phyloP scores from a whole-genome alignment of 2,113 vertebrate genomes.

The Balaeniceps rex region DNA sequence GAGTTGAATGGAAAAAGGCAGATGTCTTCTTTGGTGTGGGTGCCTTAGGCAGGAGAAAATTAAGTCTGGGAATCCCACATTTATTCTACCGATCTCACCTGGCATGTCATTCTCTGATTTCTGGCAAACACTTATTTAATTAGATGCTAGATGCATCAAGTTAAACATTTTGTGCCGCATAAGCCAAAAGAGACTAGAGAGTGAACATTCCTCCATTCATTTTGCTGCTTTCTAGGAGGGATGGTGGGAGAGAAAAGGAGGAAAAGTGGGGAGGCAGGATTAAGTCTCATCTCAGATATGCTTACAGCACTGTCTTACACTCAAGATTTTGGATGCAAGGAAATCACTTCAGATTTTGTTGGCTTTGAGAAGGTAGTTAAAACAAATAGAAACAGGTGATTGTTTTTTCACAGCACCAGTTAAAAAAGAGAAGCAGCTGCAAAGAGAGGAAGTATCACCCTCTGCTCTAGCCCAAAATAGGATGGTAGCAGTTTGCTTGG shows the following conservation, averaged over 20 bases:
- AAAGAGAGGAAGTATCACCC: neutral
- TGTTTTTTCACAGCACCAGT: neutral
- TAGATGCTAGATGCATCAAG: neutral
- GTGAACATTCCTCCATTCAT: neutral
- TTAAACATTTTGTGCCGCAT: neutral
- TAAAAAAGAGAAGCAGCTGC: neutral
- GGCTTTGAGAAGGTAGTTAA: neutral
- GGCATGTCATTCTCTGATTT: neutral
- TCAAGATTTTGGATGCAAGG: neutral
- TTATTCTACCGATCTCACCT: neutral
- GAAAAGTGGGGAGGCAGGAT: neutral
- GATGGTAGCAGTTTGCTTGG: neutral
- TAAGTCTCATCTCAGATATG: neutral
- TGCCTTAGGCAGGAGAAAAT: neutral
- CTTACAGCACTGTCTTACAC: neutral
- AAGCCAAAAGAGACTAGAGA: neutral
- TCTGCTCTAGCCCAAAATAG: neutral
- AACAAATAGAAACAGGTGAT: neutral
- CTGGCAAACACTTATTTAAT: neutral
- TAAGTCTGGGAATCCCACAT: neutral
- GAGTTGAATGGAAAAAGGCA: neutral
- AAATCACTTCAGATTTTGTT: neutral
- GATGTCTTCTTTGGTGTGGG: neutral
- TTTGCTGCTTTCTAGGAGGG: neutral
- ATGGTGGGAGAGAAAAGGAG: neutral